phyloP scores from a whole-genome alignment of 2,113 vertebrate genomes.

The Trochalopteron elliotii region DNA sequence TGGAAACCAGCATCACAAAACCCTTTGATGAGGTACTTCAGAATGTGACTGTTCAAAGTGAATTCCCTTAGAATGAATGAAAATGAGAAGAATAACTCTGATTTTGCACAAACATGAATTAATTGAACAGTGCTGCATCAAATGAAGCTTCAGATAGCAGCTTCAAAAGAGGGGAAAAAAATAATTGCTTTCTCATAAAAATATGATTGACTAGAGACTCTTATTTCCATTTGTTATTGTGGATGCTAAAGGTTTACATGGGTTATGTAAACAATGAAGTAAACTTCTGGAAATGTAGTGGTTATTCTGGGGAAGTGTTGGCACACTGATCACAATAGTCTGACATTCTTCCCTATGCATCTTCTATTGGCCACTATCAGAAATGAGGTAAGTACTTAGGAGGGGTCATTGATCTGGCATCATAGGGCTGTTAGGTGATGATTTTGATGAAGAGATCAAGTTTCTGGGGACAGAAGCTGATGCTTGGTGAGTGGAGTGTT shows the following conservation, averaged over 20 bases:
- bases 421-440: neutral
- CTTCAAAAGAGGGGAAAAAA: neutral
- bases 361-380: neutral
- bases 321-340: neutral
- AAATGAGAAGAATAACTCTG: neutral
- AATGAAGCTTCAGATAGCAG: neutral
- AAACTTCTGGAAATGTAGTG: neutral
- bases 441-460: neutral
- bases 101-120: neutral
- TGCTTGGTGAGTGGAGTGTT: neutral
- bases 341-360: neutral
- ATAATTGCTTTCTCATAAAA: neutral
- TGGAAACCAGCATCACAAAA: constrained; percentile 97
- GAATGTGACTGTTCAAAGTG: neutral
- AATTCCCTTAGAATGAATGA: neutral
- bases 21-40: constrained; percentile 90
- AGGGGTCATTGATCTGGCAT: neutral
- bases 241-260: neutral
- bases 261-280: neutral
- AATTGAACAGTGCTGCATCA: neutral
- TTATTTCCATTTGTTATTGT: neutral
- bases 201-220: neutral
- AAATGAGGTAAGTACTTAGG: neutral
- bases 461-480: neutral
- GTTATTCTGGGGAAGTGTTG: neutral